Percentiles rank a stretch among this genome's conserved stretches.
Evolutionary conservation across 1,140 invertebrate species (phyloP).

Genomic region (Trypoxylus dichotomus): DNA sequence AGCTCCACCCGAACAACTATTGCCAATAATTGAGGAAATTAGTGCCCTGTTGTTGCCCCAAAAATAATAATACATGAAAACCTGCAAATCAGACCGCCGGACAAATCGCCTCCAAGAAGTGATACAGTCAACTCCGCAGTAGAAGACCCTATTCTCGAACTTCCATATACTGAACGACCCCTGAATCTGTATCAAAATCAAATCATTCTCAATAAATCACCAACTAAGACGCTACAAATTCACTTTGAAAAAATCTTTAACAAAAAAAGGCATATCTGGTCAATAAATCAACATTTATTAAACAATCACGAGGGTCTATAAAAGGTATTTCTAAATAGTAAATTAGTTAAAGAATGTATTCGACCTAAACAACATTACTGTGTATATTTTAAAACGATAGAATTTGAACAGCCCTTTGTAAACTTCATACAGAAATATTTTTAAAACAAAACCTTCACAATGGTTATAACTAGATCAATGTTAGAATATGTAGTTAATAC

Average conservation of each 20-base stretch:
- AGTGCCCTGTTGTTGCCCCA: neutral
- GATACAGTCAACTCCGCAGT: neutral
- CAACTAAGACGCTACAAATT: neutral
- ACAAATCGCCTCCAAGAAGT: neutral
- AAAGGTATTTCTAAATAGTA: slow-evolving; percentile 6
- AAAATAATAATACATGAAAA: neutral
- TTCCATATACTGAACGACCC: neutral
- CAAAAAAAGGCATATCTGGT: slow-evolving; percentile 8
- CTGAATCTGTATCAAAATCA: neutral
- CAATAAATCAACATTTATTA: neutral
- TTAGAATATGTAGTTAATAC: neutral
- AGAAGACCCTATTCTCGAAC: neutral
- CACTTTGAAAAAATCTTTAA: slow-evolving; percentile 16
- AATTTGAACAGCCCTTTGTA: slow-evolving; percentile 15
- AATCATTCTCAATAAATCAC: slow-evolving; percentile 10
- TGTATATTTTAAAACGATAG: neutral
- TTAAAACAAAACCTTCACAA: slow-evolving; percentile 4
- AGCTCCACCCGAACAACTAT: neutral
- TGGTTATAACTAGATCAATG: neutral
- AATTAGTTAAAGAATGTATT: slow-evolving; percentile 21
- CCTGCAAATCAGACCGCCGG: neutral
- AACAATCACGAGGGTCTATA: neutral
- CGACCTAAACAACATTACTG: neutral
- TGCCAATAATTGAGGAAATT: neutral
- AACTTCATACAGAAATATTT: slow-evolving; percentile 7